Base-by-base conservation (phyloP, 1,140 invertebrate species). In the Cepaea nemoralis region DNA sequence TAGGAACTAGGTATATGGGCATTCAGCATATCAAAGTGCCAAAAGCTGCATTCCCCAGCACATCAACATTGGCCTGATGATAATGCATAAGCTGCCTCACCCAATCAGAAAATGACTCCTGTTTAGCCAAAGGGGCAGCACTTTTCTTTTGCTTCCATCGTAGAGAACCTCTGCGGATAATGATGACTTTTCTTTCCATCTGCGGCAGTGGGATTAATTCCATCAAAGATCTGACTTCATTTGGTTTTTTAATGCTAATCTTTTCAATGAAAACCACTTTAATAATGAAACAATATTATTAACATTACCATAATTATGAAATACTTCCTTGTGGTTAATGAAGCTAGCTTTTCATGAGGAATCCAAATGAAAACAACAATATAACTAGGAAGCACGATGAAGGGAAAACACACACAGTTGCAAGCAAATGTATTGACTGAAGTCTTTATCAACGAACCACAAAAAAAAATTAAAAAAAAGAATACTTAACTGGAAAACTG, bases 71-170 rank as follows among this genome's bases (percentile, higher is more conserved):
- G 40, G 39, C 42, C 42, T 19, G 40, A 31, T 42, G 42, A 31
- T 27, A 63, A 19, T 74, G 42, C 42, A 74, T 2, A 33, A 39
- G 5, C 27, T 39, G 42, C 45, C 83, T 85, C 84, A 89, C 89
- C 88, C 88, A 74, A 83, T 91, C 90, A 50, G 89, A 88, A 81
- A 90, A 88, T 5, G 90, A 90, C 83, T 91, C 90, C 83, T 90
- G 90, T 80, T 89, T 89, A 69, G 89, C 90, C 37, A 91, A 85
- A 40, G 90, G 90, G 16, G 90, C 89, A 27, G 86, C 81, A 39
- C 76, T 33, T 50, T 77, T 80, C 59, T 82, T 67, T 24, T 77
- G 70, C 37, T 82, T 81, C 73, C 79, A 76, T 73, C 74, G 83
- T 37, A 84, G 77, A 16, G 83, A 85, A 35, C 82, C 83, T 76